These are phyloP conservation scores for Nesometra sesokonis DNA, from an alignment of 35 echinoderm and acorn worm genomes.

Conservation along the genomic window DNA sequence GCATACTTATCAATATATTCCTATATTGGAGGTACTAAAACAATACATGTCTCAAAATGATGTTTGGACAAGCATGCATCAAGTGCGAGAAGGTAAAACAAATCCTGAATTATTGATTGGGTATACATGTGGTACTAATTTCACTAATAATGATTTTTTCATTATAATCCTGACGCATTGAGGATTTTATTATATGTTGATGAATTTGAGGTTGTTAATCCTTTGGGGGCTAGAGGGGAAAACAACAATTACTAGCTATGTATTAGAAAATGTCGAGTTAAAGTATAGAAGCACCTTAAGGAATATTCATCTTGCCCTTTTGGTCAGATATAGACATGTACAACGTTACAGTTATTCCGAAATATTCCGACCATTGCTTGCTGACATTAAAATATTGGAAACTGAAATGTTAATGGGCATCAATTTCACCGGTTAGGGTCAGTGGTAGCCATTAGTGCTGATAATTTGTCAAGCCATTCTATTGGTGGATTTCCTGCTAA, in stretches of 20 bases:
- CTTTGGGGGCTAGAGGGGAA: conserved; percentile 1
- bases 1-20: not conserved
- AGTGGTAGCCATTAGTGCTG: not conserved
- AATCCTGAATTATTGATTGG: conserved; percentile 4
- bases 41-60: not conserved
- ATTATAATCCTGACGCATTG: conserved; percentile 3
- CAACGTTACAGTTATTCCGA: not conserved
- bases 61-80: not conserved
- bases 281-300: not conserved
- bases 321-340: not conserved
- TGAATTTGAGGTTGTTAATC: conserved; percentile 17
- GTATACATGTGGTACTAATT: conserved; percentile 10
- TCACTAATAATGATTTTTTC: conserved; percentile 12
- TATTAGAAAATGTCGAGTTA: not conserved
- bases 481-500: not conserved
- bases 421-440: not conserved
- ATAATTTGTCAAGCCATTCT: not conserved
- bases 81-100: not conserved
- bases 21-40: not conserved
- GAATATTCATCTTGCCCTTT: not conserved
- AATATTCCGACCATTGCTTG: not conserved
- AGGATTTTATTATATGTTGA: not conserved
- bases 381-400: not conserved
- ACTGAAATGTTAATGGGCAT: not conserved
- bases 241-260: conserved; percentile 2